Evolutionary conservation across 2,797 vertebrate genomes (phyloP), one percentile per base, ranked within the genome.

Genomic region (Peromyscus aztecus): DNA sequence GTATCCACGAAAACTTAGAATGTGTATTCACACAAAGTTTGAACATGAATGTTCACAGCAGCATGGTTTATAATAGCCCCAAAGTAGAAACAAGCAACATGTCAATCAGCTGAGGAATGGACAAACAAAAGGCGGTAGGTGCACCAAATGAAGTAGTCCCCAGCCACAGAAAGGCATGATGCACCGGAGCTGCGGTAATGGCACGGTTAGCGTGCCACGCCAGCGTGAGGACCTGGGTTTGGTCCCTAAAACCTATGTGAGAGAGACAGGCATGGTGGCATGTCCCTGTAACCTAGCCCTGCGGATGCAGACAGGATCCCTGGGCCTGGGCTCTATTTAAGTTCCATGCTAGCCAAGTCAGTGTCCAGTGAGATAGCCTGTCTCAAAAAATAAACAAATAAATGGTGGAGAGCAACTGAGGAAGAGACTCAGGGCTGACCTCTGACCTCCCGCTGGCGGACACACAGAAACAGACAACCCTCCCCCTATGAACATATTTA

Each of bases 1-100:
- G 17, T 27, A 34, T 14, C 91, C 81, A 89, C 90, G 81, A 90
- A 90, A 94, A 77, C 61, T 46, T 21, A 63, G 77, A 95, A 71
- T 67, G 21, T 19, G 31, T 63, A 67, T 94, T 92, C 82, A 63
- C 77, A 73, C 43, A 37, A 83, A 83, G 29, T 85, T n/a, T 61
- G 61, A 69, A 46, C 16, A 23, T 59, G 34, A 89, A 81, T 49
- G 24, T 88, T 96, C 73, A 40, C 12, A 24, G 57, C 80, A 91
- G 37, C 27, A 17, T 77, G 63, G 43, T 61, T 71, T 31, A 5
- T 78, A 85, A 24, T 9, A 81, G 76, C 76, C 49, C 27, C 29
- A 61, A 78, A 67, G 63, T 19, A 87, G 85, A 92, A 92, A 65
- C 77, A 65, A 17, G 49, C 29, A 71, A 65, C 27, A 40, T 43